These are phyloP conservation scores for Cyanoliseus patagonus DNA, from an alignment of 2,113 vertebrate species.

Conservation along the genomic window DNA sequence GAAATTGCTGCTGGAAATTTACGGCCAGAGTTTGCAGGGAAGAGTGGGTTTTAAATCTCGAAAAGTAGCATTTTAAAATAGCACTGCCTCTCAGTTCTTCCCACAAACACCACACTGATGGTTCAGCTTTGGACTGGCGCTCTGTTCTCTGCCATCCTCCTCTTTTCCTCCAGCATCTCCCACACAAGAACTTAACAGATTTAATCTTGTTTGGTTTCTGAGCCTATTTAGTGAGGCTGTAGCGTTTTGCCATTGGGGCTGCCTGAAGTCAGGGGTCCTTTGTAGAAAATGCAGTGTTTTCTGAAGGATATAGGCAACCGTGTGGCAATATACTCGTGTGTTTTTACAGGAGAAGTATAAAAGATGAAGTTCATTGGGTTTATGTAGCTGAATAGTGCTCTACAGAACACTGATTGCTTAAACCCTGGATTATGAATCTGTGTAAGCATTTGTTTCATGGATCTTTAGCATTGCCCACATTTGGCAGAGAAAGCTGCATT, in stretches of 20 bases:
- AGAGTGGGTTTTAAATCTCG: neutral
- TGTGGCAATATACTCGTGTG: conserved; percentile 12
- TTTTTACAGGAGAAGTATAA: conserved; percentile 31
- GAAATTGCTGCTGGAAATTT: neutral
- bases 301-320: neutral
- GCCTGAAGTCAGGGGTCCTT: neutral
- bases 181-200: neutral
- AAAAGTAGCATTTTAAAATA: neutral
- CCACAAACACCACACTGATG: neutral
- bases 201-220: neutral
- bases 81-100: neutral
- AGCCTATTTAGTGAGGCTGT: neutral
- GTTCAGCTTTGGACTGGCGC: neutral
- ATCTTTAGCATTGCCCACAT: conserved; percentile 31
- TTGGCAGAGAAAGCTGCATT: conserved; percentile 43
- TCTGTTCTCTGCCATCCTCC: neutral
- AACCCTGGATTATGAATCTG: conserved; percentile 51
- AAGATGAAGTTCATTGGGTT: conserved; percentile 31
- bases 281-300: neutral
- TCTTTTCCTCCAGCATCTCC: neutral
- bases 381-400: conserved; percentile 13
- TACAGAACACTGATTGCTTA: conserved; percentile 1
- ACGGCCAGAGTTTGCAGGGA: neutral
- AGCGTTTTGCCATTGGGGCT: neutral
- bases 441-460: conserved; percentile 62